Percentiles rank a stretch among this genome's conserved stretches.
Conservation (phyloP, 2,888 invertebrate species). For the Pyrrhosoma nymphula region DNA sequence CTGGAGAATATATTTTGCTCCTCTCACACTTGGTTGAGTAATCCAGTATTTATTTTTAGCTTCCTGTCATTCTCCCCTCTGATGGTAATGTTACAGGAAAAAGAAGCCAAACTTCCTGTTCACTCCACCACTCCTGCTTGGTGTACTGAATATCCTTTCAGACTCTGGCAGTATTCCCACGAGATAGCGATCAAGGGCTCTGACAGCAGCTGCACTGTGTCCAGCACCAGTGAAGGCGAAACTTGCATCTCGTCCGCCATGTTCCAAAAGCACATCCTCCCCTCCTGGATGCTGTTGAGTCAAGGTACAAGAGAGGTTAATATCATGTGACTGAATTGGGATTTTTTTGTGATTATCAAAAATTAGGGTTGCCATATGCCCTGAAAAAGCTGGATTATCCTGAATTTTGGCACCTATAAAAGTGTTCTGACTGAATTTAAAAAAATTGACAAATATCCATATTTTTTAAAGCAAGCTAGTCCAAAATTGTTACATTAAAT, state of each 20-base stretch:
- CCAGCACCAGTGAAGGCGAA: constrained; percentile 90
- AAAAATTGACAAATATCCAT: too few relatives aligned
- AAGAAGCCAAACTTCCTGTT: constrained; percentile 57
- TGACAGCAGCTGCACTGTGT: constrained; percentile 84
- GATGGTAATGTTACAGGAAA: neutral
- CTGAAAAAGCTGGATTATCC: too few relatives aligned
- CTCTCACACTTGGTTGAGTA: neutral
- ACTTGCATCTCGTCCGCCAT: constrained; percentile 92
- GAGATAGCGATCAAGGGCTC: constrained; percentile 84
- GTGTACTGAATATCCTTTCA: constrained; percentile 82
- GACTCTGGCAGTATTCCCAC: constrained; percentile 87
- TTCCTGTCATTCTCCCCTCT: neutral
- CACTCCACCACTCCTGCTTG: constrained; percentile 7
- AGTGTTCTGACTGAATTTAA: too few relatives aligned
- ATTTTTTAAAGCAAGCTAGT: too few relatives aligned
- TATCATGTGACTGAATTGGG: neutral
- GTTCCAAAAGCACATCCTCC: constrained; percentile 88
- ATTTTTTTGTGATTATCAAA: constrained; percentile 43
- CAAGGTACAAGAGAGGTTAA: constrained; percentile 69
- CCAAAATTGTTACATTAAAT: too few relatives aligned
- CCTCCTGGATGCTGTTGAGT: constrained; percentile 89
- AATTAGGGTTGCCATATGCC: neutral
- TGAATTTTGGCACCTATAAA: too few relatives aligned
- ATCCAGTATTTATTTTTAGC: neutral
- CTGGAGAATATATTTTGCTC: neutral